phyloP scores from a whole-genome alignment of 2,113 vertebrate species.

The Pica pica region DNA sequence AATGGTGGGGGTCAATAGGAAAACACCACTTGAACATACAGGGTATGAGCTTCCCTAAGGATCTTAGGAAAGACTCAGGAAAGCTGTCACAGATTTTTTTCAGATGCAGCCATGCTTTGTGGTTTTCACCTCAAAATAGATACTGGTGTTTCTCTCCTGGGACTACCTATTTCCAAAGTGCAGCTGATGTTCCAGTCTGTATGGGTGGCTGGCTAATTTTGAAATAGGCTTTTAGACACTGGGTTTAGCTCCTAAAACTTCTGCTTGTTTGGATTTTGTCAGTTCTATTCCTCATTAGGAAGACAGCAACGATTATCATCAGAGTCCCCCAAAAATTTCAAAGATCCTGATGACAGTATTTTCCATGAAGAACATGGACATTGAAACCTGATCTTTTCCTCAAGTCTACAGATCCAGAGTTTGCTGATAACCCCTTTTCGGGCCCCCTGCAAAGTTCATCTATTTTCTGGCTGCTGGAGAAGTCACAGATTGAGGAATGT shows the following conservation, averaged over 20 bases:
- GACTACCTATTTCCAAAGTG: not conserved
- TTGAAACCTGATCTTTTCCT: not conserved
- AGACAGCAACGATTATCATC: not conserved
- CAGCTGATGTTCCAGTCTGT: not conserved
- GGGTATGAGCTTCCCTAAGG: not conserved
- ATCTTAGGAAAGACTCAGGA: not conserved
- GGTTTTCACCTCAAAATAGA: not conserved
- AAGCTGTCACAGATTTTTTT: not conserved
- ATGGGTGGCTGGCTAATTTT: fast-evolving
- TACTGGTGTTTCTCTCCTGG: not conserved
- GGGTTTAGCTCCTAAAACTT: not conserved
- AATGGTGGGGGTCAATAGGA: not conserved
- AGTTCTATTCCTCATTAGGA: not conserved
- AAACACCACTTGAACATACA: not conserved
- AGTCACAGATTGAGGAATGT: not conserved
- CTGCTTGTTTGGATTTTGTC: not conserved
- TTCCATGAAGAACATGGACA: not conserved
- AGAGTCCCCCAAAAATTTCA: not conserved
- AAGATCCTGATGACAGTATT: not conserved
- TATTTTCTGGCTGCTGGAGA: not conserved
- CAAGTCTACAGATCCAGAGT: not conserved
- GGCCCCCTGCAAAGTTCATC: not conserved
- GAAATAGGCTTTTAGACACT: not conserved
- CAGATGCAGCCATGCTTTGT: not conserved
- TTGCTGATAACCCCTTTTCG: not conserved